A percentile compares a stretch with the other conserved stretches of the same genome.
Conservation (phyloP, 2,113 vertebrate species). For the Talpa occidentalis region DNA sequence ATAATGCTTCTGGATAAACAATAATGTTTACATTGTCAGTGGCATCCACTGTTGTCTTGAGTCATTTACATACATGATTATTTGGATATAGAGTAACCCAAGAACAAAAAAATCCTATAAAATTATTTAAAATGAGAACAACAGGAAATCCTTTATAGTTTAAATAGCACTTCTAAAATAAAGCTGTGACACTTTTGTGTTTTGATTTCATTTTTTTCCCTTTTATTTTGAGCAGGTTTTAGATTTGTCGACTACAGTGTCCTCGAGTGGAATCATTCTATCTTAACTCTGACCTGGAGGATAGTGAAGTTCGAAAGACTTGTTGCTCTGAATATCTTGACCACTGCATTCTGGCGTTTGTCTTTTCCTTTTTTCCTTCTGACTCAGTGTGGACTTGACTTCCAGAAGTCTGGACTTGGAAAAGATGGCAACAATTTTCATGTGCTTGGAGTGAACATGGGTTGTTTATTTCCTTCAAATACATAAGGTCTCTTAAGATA, state of each 20-base stretch:
- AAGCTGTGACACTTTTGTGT: slow-evolving; percentile 80
- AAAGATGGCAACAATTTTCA: background rate
- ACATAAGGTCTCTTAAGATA: background rate
- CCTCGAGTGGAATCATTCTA: background rate
- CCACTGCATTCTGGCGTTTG: background rate
- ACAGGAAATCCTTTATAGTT: slow-evolving; percentile 83
- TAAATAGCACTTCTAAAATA: slow-evolving; percentile 85
- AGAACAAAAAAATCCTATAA: slow-evolving; percentile 85
- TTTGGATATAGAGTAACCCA: slow-evolving; percentile 82
- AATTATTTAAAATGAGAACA: slow-evolving; percentile 86
- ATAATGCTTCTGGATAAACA: slow-evolving; percentile 91
- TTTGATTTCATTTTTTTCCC: slow-evolving; percentile 81
- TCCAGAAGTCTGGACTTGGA: background rate
- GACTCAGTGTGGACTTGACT: background rate
- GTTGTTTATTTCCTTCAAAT: background rate
- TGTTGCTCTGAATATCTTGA: slow-evolving; percentile 18
- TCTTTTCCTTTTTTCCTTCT: background rate
- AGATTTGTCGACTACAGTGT: background rate
- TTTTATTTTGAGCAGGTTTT: slow-evolving; percentile 69
- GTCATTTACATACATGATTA: slow-evolving; percentile 84
- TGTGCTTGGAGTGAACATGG: background rate
- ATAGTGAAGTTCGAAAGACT: slow-evolving; percentile 14
- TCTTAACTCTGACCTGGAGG: background rate
- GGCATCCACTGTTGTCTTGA: slow-evolving; percentile 76
- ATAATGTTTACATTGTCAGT: slow-evolving; percentile 85